Percentiles rank a stretch among this genome's conserved stretches.
Evolutionary conservation across 1,140 invertebrate genomes (phyloP).

Genomic region (Zaprionus ghesquierei): DNA sequence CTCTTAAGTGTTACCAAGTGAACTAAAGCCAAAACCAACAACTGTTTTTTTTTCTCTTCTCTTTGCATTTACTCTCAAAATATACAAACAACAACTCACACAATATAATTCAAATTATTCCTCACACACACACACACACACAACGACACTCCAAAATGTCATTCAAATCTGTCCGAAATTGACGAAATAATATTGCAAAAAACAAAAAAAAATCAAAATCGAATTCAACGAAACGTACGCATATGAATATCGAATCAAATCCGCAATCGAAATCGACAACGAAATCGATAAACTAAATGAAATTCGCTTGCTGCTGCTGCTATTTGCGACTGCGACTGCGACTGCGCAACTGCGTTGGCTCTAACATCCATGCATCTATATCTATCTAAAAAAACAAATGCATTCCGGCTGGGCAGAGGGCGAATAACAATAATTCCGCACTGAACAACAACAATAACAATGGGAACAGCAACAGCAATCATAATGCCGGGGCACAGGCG

Average conservation of each 20-base stretch:
- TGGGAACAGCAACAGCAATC: constrained; percentile 10
- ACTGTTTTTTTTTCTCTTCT: constrained; percentile 74
- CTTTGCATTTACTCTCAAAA: constrained; percentile 72
- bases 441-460: constrained; percentile 23
- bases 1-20: constrained; percentile 68
- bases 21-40: constrained; percentile 73
- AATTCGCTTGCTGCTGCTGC: constrained; percentile 39
- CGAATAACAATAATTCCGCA: constrained; percentile 40
- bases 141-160: constrained; percentile 2
- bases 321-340: constrained; percentile 40
- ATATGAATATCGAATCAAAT: neutral
- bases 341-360: constrained; percentile 28
- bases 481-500: neutral
- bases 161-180: constrained; percentile 43
- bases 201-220: constrained; percentile 8
- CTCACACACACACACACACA: neutral
- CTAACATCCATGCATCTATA: constrained; percentile 1
- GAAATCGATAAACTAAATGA: constrained; percentile 16
- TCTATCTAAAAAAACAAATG: constrained; percentile 8
- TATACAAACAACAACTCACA: constrained; percentile 44
- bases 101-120: neutral
- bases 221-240: constrained; percentile 3
- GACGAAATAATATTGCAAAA: constrained; percentile 7
- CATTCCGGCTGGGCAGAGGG: constrained; percentile 45
- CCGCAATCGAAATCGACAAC: neutral